Percentiles rank a stretch among this genome's conserved stretches.
Conservation (phyloP, 2,113 vertebrate genomes). For the Leptobrachium ailaonicum region DNA sequence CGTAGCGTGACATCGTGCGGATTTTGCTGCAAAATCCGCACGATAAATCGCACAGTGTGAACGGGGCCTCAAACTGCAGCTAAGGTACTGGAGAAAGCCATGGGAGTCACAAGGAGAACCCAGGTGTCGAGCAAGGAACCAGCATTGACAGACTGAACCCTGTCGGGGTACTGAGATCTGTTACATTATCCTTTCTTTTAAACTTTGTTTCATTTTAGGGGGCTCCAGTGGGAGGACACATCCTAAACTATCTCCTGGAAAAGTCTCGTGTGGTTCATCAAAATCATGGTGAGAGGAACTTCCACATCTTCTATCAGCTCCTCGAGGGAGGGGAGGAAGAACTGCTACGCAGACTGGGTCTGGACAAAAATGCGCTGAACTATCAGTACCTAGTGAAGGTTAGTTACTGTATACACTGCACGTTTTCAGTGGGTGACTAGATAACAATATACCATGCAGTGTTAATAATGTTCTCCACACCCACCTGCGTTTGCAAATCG, state of each 20-base stretch:
- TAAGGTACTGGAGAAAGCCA: too few species aligned
- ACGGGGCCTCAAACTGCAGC: too few species aligned
- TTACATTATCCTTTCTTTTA: too few species aligned
- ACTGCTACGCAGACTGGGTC: conserved; percentile 82
- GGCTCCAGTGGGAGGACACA: conserved; percentile 92
- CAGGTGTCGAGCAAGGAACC: too few species aligned
- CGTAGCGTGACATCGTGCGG: too few species aligned
- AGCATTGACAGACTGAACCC: too few species aligned
- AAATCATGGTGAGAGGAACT: conserved; percentile 94
- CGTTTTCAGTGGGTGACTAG: too few species aligned
- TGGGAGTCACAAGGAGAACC: too few species aligned
- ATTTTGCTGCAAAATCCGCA: too few species aligned
- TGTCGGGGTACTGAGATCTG: too few species aligned
- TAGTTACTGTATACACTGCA: not conserved
- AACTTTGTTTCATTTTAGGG: conserved; percentile 70
- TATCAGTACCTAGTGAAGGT: conserved; percentile 96
- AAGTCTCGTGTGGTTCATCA: conserved; percentile 97
- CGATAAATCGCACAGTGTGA: too few species aligned
- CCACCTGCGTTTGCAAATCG: too few species aligned
- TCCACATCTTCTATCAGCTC: conserved; percentile 97
- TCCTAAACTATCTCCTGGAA: conserved; percentile 97
- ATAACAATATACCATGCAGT: not conserved
- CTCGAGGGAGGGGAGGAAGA: conserved; percentile 94
- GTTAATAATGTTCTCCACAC: not conserved
- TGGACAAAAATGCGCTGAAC: conserved; percentile 89